Evolutionary conservation across 2,113 vertebrate genomes (phyloP).

Genomic region (Strix aluco): DNA sequence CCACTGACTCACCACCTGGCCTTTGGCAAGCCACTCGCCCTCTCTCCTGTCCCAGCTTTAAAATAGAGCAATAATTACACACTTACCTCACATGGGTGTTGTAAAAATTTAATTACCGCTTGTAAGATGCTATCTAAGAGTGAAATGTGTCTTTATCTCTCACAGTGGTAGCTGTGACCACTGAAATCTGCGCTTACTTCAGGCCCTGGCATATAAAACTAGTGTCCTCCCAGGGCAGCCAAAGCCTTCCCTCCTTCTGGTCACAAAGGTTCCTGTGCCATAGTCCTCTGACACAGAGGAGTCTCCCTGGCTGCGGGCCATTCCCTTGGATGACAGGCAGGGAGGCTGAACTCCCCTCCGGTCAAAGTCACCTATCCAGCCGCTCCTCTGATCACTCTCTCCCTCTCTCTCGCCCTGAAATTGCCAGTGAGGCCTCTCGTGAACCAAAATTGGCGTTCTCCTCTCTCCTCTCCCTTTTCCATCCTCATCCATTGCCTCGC

Average conservation of each 20-base stretch:
- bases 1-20: not conserved
- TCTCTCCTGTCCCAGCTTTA: not conserved
- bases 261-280: not conserved
- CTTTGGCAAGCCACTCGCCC: not conserved
- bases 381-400: not conserved
- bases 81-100: conserved; percentile 17
- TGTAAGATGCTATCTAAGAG: conserved; percentile 27
- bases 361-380: not conserved
- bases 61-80: not conserved
- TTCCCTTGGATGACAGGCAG: not conserved
- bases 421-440: not conserved
- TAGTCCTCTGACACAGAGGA: not conserved
- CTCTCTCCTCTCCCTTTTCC: not conserved
- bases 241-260: not conserved
- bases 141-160: conserved; percentile 3
- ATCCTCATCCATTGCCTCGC: not conserved
- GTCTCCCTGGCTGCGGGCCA: not conserved
- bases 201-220: not conserved
- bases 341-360: not conserved
- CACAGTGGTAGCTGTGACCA: not conserved
- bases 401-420: not conserved
- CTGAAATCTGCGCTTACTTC: not conserved
- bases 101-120: conserved; percentile 12
- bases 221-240: not conserved
- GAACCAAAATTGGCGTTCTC: not conserved